Percentiles rank a stretch among this genome's conserved stretches.
phyloP scores from a whole-genome alignment of 2,113 vertebrate species.

The Glaucidium brasilianum region DNA sequence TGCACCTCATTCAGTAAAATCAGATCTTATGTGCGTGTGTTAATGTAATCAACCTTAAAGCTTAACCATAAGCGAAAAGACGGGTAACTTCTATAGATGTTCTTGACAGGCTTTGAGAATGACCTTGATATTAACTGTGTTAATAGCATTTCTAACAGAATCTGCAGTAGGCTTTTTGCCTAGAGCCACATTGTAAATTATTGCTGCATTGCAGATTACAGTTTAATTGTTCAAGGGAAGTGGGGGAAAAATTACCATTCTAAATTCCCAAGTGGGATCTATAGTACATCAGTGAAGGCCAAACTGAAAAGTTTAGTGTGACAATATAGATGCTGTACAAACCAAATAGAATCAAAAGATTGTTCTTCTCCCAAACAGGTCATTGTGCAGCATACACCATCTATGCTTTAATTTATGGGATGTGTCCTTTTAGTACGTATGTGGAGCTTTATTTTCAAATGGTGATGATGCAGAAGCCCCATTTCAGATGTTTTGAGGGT shows the following conservation, averaged over 20 bases:
- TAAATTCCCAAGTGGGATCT: neutral
- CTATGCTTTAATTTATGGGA: fast-evolving
- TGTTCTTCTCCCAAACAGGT: neutral
- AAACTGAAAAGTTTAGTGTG: neutral
- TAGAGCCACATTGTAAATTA: conserved; percentile 17
- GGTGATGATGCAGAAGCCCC: neutral
- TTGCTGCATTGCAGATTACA: conserved; percentile 30
- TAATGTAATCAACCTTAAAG: conserved; percentile 9
- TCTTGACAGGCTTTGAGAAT: conserved; percentile 22
- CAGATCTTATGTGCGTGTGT: neutral
- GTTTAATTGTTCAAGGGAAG: conserved; percentile 11
- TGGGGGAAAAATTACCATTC: neutral
- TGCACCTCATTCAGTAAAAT: conserved; percentile 41
- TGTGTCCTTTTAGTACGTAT: too few species aligned
- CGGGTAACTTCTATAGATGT: neutral
- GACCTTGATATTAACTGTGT: conserved; percentile 56
- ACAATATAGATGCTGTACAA: neutral
- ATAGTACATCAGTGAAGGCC: neutral
- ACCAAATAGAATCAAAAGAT: neutral
- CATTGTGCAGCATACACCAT: neutral
- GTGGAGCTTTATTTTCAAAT: neutral
- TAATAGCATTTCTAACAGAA: conserved; percentile 39
- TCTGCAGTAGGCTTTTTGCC: conserved; percentile 39
- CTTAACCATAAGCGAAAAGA: neutral
- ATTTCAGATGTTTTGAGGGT: neutral